These are phyloP conservation scores for Metopolophium dirhodum DNA, from an alignment of 1,140 invertebrate genomes.

Conservation along the genomic window DNA sequence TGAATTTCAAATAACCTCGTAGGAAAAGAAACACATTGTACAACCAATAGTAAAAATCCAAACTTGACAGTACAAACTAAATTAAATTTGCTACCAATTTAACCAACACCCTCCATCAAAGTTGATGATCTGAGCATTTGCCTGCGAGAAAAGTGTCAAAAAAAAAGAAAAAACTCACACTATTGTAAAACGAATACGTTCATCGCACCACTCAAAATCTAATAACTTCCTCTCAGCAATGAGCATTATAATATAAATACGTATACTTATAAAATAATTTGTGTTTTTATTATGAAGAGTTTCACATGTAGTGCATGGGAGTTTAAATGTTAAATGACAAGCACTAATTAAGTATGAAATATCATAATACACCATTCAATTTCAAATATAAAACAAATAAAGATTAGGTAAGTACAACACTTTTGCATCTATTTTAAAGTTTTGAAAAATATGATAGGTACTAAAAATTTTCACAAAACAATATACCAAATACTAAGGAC, in stretches of 20 bases:
- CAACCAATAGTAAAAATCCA: neutral
- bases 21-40: neutral
- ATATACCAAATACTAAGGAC: neutral
- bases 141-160: too few relatives aligned
- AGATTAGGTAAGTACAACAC: neutral
- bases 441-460: neutral
- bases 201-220: neutral
- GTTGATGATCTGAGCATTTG: neutral
- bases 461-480: neutral
- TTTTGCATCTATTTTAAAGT: neutral
- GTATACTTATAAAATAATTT: neutral
- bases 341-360: too few relatives aligned
- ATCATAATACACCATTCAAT: too few relatives aligned
- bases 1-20: neutral
- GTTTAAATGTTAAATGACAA: neutral
- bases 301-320: neutral
- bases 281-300: neutral
- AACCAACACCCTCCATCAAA: neutral
- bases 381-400: too few relatives aligned
- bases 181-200: neutral
- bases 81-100: neutral
- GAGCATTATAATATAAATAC: too few relatives aligned
- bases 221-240: neutral
- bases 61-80: too few relatives aligned
- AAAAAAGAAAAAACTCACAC: neutral